Evolutionary conservation across 92 coral and sea anemone genomes (phyloP).

Genomic region (Phenganax subtilis): DNA sequence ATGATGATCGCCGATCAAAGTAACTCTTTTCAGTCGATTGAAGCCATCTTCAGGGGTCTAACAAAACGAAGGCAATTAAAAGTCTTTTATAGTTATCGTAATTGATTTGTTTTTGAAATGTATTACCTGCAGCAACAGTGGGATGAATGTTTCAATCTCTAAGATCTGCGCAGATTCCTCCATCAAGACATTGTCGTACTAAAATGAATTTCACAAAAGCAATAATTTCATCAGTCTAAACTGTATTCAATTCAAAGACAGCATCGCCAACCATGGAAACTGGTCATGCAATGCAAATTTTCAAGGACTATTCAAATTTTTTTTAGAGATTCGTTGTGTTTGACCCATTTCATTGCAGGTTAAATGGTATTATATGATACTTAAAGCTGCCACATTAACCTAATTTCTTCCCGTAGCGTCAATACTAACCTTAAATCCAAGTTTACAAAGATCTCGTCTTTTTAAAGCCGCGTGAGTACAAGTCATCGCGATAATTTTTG

Average conservation of each 20-base stretch:
- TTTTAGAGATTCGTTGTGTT: background rate
- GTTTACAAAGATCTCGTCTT: constrained; percentile 83
- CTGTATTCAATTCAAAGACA: background rate
- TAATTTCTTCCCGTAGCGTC: background rate
- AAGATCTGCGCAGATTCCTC: constrained; percentile 96
- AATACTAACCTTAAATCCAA: constrained; percentile 73
- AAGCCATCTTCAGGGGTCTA: constrained; percentile 97
- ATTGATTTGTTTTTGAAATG: too few species aligned
- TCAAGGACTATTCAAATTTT: background rate
- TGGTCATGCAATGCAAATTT: background rate
- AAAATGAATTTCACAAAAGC: background rate
- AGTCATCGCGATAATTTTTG: constrained; percentile 97
- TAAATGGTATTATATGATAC: too few species aligned
- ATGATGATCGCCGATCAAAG: constrained; percentile 91
- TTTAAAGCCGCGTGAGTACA: constrained; percentile 98
- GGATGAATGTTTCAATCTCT: constrained; percentile 97
- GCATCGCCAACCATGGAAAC: too few species aligned
- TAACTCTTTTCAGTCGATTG: constrained; percentile 85
- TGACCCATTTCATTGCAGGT: too few species aligned
- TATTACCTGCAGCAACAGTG: constrained; percentile 82
- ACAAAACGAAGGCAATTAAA: background rate
- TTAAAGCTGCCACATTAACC: background rate
- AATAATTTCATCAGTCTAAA: background rate
- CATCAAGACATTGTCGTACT: constrained; percentile 97
- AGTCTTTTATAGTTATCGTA: background rate